Conservation (phyloP, 2,797 vertebrate species). For the Clarias fuscus region DNA sequence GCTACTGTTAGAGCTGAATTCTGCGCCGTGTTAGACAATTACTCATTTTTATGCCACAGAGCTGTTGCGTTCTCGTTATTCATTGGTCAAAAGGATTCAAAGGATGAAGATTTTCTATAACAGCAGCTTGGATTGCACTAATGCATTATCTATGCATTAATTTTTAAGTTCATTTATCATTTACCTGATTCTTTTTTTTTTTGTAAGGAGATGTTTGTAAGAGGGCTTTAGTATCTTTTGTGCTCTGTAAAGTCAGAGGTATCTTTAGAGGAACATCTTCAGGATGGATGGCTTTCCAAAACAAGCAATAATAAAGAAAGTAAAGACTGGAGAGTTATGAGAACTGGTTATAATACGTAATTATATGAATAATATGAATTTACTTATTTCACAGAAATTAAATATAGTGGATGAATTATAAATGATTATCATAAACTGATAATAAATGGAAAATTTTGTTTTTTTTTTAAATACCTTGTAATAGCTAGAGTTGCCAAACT, state of each 20-base stretch:
- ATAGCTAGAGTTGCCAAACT: background rate
- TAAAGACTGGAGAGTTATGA: background rate
- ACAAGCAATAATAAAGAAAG: background rate
- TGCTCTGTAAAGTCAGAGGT: background rate
- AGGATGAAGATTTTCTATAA: background rate
- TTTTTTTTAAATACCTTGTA: background rate
- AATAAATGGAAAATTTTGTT: background rate
- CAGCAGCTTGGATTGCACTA: background rate
- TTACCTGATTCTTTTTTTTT: background rate
- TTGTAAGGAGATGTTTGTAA: background rate
- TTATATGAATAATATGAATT: background rate
- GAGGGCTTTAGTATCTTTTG: background rate
- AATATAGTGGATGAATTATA: background rate
- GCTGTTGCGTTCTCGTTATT: background rate
- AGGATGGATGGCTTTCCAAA: background rate
- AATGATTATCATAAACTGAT: background rate
- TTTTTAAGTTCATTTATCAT: no score
- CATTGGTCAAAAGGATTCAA: background rate
- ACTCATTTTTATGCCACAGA: background rate
- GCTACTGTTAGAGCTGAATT: background rate
- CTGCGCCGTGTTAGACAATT: background rate
- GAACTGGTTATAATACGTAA: background rate
- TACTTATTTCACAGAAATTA: background rate
- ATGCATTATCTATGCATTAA: no score
- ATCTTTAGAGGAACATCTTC: background rate